Conservation (phyloP, 2,888 invertebrate species). For the Eudasyphora cyanicolor region DNA sequence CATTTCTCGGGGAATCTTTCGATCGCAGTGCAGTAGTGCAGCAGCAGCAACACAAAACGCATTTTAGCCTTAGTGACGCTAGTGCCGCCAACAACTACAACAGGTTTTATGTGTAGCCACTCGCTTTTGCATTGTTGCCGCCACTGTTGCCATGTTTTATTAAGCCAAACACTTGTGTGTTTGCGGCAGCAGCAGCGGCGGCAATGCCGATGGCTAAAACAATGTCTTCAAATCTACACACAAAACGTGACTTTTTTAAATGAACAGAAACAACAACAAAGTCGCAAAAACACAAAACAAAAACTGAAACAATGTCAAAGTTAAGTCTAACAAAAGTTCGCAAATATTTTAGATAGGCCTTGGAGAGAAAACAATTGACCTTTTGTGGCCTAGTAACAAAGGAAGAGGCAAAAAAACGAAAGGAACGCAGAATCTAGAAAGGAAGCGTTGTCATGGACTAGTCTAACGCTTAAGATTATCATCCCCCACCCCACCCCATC, state of each 20-base stretch:
- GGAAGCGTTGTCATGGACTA: too few species aligned
- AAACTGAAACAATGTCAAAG: conserved; percentile 54
- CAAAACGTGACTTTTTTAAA: conserved; percentile 52
- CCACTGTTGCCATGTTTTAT: neutral
- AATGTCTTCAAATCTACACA: conserved; percentile 41
- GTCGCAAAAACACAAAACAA: neutral
- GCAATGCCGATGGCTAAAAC: conserved; percentile 21
- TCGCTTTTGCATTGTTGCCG: too few species aligned
- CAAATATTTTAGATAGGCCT: conserved; percentile 1
- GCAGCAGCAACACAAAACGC: neutral
- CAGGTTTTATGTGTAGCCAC: conserved; percentile 36
- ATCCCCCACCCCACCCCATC: neutral
- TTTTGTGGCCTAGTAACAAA: neutral
- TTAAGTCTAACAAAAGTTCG: conserved; percentile 38
- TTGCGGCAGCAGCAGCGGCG: too few species aligned
- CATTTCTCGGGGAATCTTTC: too few species aligned
- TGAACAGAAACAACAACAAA: neutral
- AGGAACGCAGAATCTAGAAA: neutral
- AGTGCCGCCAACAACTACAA: conserved; percentile 4
- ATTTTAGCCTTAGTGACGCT: neutral
- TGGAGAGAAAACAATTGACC: conserved; percentile 34
- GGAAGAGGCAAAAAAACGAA: neutral
- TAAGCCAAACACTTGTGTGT: conserved; percentile 17
- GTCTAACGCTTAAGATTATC: too few species aligned
- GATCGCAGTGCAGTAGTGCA: too few species aligned